These are phyloP conservation scores for Ciconia maguari DNA, from an alignment of 2,113 vertebrate species.

Conservation along the genomic window DNA sequence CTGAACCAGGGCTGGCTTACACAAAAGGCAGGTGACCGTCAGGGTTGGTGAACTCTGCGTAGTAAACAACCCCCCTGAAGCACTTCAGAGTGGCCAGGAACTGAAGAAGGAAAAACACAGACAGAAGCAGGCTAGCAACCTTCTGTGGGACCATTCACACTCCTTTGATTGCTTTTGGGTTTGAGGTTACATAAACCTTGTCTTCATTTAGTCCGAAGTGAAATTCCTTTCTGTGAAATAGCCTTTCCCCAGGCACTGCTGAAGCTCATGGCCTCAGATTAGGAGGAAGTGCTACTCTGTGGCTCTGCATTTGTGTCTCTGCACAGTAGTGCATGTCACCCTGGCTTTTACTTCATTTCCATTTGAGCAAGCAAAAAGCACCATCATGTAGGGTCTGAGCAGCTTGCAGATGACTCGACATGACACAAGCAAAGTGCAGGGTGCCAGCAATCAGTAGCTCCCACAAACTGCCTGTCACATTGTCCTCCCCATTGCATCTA, in stretches of 20 bases:
- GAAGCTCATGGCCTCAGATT: background rate
- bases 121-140: background rate
- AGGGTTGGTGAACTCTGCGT: background rate
- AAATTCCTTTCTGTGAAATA: background rate
- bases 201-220: background rate
- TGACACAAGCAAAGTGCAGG: constrained; percentile 41
- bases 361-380: constrained; percentile 30
- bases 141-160: background rate
- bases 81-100: background rate
- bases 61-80: background rate
- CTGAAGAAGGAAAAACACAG: background rate
- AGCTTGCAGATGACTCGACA: constrained; percentile 9
- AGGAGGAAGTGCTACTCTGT: background rate
- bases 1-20: background rate
- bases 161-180: background rate
- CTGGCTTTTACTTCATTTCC: constrained; percentile 23
- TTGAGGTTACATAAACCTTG: background rate
- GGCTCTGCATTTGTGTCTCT: background rate
- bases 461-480: background rate
- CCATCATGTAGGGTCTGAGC: background rate
- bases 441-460: background rate
- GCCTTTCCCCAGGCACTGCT: background rate
- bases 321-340: background rate
- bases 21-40: background rate
- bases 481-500: background rate